A percentile compares a stretch with the other conserved stretches of the same genome.
These are phyloP conservation scores for Porites divaricata DNA, from an alignment of 92 coral and sea anemone species.

Conservation along the genomic window DNA sequence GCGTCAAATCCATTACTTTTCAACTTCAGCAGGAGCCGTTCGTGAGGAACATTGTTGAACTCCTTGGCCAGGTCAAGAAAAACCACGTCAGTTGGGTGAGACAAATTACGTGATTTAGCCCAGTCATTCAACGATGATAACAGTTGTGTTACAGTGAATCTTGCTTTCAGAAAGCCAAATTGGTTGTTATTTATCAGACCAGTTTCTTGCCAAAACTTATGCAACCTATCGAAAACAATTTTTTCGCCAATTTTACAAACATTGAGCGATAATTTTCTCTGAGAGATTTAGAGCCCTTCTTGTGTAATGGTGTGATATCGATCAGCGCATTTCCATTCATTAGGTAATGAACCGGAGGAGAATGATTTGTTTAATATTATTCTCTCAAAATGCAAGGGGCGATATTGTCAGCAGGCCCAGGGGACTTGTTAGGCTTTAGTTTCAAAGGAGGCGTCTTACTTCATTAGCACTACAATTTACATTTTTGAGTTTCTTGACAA, in stretches of 20 bases:
- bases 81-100: constrained; percentile 24
- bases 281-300: too few species aligned
- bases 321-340: background rate
- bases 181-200: too few species aligned
- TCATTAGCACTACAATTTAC: constrained; percentile 47
- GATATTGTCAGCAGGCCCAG: constrained; percentile 63
- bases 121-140: too few species aligned
- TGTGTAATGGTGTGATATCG: background rate
- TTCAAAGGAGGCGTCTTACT: constrained; percentile 13
- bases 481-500: constrained; percentile 34
- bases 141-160: too few species aligned
- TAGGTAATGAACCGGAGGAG: constrained; percentile 44
- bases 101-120: too few species aligned
- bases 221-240: too few species aligned
- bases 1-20: constrained; percentile 41
- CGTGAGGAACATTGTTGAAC: background rate
- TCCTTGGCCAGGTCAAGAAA: constrained; percentile 42
- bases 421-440: constrained; percentile 52
- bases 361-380: background rate
- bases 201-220: too few species aligned
- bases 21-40: background rate
- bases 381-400: background rate
- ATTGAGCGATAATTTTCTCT: constrained; percentile 68
- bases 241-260: too few species aligned
- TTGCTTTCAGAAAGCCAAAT: too few species aligned